phyloP scores from a whole-genome alignment of 2,888 invertebrate species.

The Pachymerium ferrugineum region DNA sequence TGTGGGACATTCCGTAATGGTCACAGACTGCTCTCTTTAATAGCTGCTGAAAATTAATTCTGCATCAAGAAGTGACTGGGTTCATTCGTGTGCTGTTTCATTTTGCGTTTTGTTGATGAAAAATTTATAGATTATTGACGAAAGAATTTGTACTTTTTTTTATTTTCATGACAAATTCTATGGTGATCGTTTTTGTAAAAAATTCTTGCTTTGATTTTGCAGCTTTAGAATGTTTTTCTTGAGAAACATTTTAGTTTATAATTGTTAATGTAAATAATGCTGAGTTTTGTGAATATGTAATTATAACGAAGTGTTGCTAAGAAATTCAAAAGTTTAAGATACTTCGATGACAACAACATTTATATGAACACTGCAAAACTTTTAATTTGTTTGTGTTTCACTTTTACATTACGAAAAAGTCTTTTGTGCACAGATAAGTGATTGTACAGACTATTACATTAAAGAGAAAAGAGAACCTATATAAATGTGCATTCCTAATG shows the following conservation, averaged over 20 bases:
- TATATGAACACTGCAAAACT: background rate
- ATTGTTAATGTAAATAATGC: background rate
- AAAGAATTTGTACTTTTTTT: background rate
- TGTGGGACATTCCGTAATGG: background rate
- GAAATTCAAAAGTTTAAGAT: background rate
- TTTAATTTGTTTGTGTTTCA: background rate
- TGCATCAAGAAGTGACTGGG: background rate
- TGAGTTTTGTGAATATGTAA: slow-evolving; percentile 2
- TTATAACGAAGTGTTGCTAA: background rate
- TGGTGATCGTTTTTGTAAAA: too few relatives aligned
- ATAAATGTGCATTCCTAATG: too few relatives aligned
- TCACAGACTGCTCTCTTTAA: background rate
- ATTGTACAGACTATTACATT: too few relatives aligned
- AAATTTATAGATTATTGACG: background rate
- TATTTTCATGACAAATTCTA: too few relatives aligned
- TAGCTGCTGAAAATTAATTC: background rate
- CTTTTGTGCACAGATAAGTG: background rate
- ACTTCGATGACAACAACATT: background rate
- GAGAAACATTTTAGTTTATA: background rate
- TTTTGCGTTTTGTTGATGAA: background rate
- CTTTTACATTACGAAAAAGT: background rate
- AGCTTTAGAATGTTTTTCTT: too few relatives aligned
- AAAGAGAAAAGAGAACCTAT: too few relatives aligned
- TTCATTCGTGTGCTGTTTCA: background rate
- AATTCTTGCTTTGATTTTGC: too few relatives aligned